phyloP scores from a whole-genome alignment of 2,113 vertebrate species.

The Eulemur rufifrons region DNA sequence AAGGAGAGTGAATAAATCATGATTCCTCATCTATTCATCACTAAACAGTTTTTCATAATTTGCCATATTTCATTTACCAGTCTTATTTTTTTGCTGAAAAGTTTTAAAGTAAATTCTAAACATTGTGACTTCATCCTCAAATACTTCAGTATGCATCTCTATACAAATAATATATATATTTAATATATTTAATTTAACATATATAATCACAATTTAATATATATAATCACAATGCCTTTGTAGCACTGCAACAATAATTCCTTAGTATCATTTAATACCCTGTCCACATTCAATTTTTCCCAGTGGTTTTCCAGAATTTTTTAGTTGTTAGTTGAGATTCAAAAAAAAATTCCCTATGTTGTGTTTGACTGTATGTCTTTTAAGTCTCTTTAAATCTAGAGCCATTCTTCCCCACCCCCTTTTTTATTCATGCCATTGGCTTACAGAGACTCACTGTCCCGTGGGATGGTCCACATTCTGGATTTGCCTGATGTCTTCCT shows the following conservation, averaged over 20 bases:
- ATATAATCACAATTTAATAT: neutral
- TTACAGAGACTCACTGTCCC: neutral
- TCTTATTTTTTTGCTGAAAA: constrained; percentile 19
- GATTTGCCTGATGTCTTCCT: neutral
- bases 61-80: neutral
- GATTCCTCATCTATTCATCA: neutral
- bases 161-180: no score
- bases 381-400: neutral
- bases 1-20: neutral
- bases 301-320: neutral
- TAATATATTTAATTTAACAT: no score
- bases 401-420: neutral
- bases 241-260: neutral
- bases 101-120: neutral
- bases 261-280: neutral
- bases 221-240: neutral
- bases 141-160: neutral
- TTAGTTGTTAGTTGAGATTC: neutral
- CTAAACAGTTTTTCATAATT: neutral
- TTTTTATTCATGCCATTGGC: neutral
- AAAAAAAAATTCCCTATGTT: neutral
- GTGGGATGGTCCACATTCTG: neutral
- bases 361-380: neutral
- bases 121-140: constrained; percentile 1
- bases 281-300: neutral